phyloP scores from a whole-genome alignment of 2,888 invertebrate species.

The Pristionchus fissidentatus region DNA sequence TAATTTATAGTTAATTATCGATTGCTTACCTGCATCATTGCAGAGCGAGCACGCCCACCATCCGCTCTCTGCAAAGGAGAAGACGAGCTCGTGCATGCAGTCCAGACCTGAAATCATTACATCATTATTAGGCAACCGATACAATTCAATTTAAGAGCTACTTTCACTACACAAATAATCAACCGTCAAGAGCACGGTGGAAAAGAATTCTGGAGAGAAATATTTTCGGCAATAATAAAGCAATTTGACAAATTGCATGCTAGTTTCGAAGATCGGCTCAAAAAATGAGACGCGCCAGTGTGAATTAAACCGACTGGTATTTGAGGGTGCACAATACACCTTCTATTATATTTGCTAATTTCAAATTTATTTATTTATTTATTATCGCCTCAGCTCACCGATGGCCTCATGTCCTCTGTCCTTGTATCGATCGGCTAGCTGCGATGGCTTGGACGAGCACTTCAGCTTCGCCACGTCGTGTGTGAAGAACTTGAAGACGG shows the following conservation, averaged over 20 bases:
- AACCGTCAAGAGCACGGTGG: not conserved
- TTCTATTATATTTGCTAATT: no score
- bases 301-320: no score
- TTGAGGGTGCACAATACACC: no score
- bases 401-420: constrained; percentile 42
- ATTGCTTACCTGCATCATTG: constrained; percentile 50
- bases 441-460: not conserved
- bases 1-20: not conserved
- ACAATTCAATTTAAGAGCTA: constrained; percentile 16
- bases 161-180: not conserved
- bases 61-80: constrained; percentile 44
- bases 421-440: constrained; percentile 51
- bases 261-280: no score
- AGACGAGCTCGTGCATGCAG: constrained; percentile 53
- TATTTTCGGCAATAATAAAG: no score
- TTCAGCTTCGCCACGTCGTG: constrained; percentile 36
- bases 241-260: no score
- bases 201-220: not conserved
- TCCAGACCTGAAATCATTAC: constrained; percentile 53
- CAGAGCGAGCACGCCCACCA: constrained; percentile 63
- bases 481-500: constrained; percentile 51
- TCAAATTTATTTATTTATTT: not conserved
- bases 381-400: constrained; percentile 20
- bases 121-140: not conserved
- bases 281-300: no score